A percentile compares a stretch with the other conserved stretches of the same genome.
These are phyloP conservation scores for Oxygymnocypris stewartii DNA, from an alignment of 2,113 vertebrate genomes.

Conservation along the genomic window DNA sequence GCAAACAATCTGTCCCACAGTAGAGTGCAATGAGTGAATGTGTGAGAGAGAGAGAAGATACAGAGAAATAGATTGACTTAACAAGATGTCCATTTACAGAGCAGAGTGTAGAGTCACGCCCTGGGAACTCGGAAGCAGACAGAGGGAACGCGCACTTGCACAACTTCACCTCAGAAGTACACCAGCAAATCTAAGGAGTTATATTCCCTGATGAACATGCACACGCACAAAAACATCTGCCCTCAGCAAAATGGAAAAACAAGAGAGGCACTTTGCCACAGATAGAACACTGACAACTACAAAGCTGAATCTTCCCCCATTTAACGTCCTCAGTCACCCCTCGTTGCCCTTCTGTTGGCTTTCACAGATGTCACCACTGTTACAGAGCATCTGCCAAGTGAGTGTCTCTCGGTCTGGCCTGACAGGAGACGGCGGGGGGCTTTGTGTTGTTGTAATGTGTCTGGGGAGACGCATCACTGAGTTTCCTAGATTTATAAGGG, in stretches of 20 bases:
- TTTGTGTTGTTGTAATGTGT: background rate
- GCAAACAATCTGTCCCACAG: constrained; percentile 11
- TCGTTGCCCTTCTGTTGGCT: constrained; percentile 16
- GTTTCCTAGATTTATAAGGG: background rate
- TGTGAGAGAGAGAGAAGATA: background rate
- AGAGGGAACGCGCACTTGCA: background rate
- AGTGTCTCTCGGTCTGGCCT: constrained; percentile 25
- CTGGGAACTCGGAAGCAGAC: constrained; percentile 41
- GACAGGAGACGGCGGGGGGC: background rate
- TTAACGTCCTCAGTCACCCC: constrained; percentile 8
- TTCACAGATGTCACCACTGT: constrained; percentile 29
- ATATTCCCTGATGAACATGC: constrained; percentile 16
- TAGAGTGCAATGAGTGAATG: constrained; percentile 1
- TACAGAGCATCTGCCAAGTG: constrained; percentile 6
- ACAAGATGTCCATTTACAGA: constrained; percentile 58
- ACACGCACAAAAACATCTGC: constrained; percentile 25
- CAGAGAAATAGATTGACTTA: constrained; percentile 54
- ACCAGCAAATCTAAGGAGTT: constrained; percentile 20
- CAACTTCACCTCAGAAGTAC: constrained; percentile 3
- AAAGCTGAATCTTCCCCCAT: background rate
- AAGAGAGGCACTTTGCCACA: constrained; percentile 16
- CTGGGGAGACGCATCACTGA: background rate
- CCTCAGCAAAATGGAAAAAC: constrained; percentile 25
- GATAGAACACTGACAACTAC: constrained; percentile 29
- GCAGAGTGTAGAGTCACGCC: constrained; percentile 60